Conservation (phyloP, 2,113 vertebrate genomes). For the Clupea harengus region DNA sequence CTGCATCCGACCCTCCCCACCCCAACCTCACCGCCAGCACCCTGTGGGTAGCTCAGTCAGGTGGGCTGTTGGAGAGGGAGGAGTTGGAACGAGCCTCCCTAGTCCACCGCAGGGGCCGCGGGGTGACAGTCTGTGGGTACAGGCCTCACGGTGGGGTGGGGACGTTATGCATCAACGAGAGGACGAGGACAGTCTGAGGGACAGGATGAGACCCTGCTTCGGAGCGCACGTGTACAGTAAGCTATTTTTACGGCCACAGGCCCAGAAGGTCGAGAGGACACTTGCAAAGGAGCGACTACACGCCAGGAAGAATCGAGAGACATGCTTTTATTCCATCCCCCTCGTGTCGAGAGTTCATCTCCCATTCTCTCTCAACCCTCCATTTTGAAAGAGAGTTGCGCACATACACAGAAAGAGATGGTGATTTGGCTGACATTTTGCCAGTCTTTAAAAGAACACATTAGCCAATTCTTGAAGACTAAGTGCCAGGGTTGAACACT, state of each 20-base stretch:
- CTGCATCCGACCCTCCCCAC: conserved; percentile 10
- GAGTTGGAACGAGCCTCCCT: neutral
- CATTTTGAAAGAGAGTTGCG: neutral
- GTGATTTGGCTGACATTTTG: neutral
- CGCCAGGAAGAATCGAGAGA: neutral
- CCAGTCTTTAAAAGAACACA: conserved; percentile 23
- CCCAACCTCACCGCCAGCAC: neutral
- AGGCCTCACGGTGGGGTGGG: neutral
- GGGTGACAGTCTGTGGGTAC: neutral
- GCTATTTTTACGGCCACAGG: neutral
- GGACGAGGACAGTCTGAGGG: neutral
- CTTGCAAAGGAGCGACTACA: neutral
- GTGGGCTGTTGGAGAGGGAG: neutral
- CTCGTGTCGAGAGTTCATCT: neutral
- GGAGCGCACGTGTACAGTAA: neutral
- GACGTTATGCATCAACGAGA: neutral
- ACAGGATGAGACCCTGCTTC: neutral
- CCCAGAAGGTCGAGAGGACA: neutral
- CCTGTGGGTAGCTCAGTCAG: neutral
- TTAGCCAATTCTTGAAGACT: conserved; percentile 31
- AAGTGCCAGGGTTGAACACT: conserved; percentile 41
- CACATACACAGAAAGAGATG: neutral
- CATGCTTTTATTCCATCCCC: neutral
- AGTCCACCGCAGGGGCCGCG: neutral
- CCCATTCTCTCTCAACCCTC: neutral